Percentiles rank a stretch among this genome's conserved stretches.
Conservation (phyloP, 2,113 vertebrate genomes). For the Accipiter cooperii region DNA sequence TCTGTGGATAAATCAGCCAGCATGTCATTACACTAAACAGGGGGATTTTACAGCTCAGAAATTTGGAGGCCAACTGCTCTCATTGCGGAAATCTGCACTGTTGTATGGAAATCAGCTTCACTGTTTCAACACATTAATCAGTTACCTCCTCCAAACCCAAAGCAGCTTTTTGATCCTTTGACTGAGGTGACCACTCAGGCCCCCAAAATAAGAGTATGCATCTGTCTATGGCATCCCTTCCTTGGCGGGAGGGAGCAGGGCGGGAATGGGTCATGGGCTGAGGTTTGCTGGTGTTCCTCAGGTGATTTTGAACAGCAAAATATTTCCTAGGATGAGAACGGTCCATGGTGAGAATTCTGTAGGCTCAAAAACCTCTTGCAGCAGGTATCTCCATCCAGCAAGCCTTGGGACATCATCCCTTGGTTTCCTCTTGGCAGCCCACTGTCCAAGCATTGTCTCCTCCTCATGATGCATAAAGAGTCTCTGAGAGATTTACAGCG, state of each 20-base stretch:
- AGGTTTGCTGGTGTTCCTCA: background rate
- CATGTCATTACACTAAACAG: background rate
- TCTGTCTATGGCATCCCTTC: background rate
- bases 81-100: fast-evolving
- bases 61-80: background rate
- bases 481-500: background rate
- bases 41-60: background rate
- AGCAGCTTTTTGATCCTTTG: background rate
- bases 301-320: background rate
- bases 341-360: background rate
- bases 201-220: background rate
- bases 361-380: background rate
- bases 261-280: background rate
- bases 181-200: background rate
- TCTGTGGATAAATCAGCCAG: background rate
- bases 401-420: background rate
- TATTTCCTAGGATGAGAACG: background rate
- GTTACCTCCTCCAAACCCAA: background rate
- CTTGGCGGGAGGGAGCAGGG: background rate
- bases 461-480: background rate
- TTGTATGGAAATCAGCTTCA: background rate
- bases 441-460: background rate
- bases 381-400: background rate
- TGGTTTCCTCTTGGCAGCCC: background rate
- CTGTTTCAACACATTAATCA: background rate